Conservation (phyloP, 1,140 invertebrate genomes). For the Grapholita molesta region DNA sequence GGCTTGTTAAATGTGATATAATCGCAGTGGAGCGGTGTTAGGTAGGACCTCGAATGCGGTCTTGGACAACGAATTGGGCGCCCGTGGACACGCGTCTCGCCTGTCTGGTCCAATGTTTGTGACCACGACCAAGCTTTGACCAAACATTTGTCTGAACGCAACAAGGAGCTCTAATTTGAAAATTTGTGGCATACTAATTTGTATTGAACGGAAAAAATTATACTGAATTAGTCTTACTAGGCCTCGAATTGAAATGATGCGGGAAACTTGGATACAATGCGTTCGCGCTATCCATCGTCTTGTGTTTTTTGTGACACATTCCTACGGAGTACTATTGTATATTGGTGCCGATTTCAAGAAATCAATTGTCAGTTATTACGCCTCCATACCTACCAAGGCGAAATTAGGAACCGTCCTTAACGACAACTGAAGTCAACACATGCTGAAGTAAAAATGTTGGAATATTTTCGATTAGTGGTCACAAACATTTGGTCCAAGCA, state of each 20-base stretch:
- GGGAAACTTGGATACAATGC: too few relatives aligned
- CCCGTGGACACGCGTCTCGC: not conserved
- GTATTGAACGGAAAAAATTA: not conserved
- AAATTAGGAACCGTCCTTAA: too few relatives aligned
- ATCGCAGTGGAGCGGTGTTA: constrained; percentile 52
- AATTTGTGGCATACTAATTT: not conserved
- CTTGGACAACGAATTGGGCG: constrained; percentile 5
- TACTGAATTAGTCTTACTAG: not conserved
- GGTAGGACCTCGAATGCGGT: constrained; percentile 11
- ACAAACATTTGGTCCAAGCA: not conserved
- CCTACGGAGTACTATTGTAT: too few relatives aligned
- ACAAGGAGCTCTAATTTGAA: not conserved
- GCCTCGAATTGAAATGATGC: not conserved
- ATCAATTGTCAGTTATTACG: too few relatives aligned
- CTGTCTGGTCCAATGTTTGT: not conserved
- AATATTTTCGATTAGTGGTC: not conserved
- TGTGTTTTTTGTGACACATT: not conserved
- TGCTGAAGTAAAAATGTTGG: too few relatives aligned
- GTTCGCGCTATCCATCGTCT: too few relatives aligned
- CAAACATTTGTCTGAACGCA: not conserved
- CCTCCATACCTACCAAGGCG: too few relatives aligned
- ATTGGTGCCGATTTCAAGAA: too few relatives aligned
- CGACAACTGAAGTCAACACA: too few relatives aligned
- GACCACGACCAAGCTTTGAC: not conserved
- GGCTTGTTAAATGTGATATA: constrained; percentile 63